phyloP scores from a whole-genome alignment of 2,797 vertebrate genomes.

The Remorina albescens region DNA sequence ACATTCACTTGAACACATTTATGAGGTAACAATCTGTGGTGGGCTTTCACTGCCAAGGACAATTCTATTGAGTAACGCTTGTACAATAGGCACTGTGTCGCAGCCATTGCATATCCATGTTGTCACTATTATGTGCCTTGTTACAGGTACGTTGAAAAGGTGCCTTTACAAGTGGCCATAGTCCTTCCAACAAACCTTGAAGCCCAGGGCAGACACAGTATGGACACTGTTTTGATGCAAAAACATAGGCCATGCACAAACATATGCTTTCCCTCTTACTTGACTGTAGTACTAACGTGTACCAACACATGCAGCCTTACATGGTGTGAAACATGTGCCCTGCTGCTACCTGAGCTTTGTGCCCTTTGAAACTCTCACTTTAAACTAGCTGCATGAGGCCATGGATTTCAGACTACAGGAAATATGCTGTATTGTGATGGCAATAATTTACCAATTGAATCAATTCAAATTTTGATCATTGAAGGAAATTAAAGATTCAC shows the following conservation, averaged over 20 bases:
- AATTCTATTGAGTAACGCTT: neutral
- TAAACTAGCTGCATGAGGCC: constrained; percentile 49
- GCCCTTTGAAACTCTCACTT: constrained; percentile 69
- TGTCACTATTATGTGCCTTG: constrained; percentile 14
- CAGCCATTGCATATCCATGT: neutral
- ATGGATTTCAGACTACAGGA: constrained; percentile 53
- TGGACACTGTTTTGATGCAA: constrained; percentile 22
- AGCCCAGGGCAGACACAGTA: constrained; percentile 1
- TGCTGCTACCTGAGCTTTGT: constrained; percentile 71
- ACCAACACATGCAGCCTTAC: constrained; percentile 63
- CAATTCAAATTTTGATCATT: constrained; percentile 62
- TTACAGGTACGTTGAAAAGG: constrained; percentile 8
- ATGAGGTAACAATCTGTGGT: neutral
- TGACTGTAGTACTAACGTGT: constrained; percentile 55
- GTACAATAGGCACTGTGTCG: neutral
- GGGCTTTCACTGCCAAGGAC: too few species aligned
- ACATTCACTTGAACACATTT: neutral
- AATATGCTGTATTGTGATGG: constrained; percentile 19
- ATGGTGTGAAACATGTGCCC: constrained; percentile 60
- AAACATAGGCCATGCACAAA: neutral
- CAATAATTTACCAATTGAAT: constrained; percentile 55
- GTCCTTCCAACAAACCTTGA: constrained; percentile 21
- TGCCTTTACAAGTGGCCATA: constrained; percentile 8
- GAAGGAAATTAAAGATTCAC: constrained; percentile 45
- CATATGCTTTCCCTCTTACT: constrained; percentile 11